phyloP scores from a whole-genome alignment of 2,888 invertebrate genomes.

The Odontomyia ornata region DNA sequence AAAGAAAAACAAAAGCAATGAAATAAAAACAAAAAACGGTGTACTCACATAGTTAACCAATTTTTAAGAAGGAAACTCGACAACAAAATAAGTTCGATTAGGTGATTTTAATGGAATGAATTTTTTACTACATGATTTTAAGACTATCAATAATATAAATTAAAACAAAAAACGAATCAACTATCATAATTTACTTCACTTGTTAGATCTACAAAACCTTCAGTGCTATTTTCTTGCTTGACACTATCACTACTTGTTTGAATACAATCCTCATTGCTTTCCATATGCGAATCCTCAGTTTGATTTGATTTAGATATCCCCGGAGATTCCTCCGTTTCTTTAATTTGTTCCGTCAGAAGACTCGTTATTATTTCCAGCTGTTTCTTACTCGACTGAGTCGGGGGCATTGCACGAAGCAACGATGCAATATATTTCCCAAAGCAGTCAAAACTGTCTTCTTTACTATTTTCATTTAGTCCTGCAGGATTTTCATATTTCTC shows the following conservation, averaged over 20 bases:
- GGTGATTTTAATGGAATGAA: too few species aligned
- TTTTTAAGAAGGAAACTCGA: too few species aligned
- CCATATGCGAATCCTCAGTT: background rate
- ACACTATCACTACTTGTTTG: slow-evolving; percentile 5
- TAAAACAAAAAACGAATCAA: background rate
- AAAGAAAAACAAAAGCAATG: too few species aligned
- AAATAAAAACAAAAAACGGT: too few species aligned
- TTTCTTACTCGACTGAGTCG: background rate
- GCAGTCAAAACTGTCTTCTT: slow-evolving; percentile 35
- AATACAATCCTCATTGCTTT: background rate
- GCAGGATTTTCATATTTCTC: background rate
- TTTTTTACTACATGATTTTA: too few species aligned
- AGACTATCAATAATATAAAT: background rate
- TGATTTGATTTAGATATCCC: background rate
- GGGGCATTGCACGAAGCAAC: slow-evolving; percentile 17
- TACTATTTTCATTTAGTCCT: background rate
- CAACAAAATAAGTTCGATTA: too few species aligned
- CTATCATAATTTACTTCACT: slow-evolving; percentile 39
- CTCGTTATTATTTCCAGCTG: slow-evolving; percentile 26
- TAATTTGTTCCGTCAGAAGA: slow-evolving; percentile 2
- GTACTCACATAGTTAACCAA: too few species aligned
- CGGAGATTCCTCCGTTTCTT: background rate
- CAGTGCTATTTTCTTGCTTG: background rate
- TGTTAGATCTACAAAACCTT: slow-evolving; percentile 26
- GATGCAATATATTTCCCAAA: slow-evolving; percentile 35